These are phyloP conservation scores for Urechis unicinctus DNA, from an alignment of 2,888 invertebrate species.

Conservation along the genomic window DNA sequence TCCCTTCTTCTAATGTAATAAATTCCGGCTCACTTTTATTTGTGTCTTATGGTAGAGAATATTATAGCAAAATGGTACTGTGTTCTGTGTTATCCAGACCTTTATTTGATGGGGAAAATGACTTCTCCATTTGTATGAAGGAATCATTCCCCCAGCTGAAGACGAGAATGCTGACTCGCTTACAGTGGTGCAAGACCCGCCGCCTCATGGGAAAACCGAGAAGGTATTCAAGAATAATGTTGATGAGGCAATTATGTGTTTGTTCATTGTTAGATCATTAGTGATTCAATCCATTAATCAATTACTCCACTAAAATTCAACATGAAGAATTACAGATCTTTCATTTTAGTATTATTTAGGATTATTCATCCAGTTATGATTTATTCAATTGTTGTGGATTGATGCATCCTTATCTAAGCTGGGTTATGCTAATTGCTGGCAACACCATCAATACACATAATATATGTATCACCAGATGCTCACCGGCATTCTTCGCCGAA, in stretches of 20 bases:
- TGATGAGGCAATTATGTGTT: not conserved
- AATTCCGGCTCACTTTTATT: not conserved
- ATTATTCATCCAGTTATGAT: no score
- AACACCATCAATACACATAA: no score
- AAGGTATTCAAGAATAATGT: slow-evolving; percentile 57
- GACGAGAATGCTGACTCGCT: slow-evolving; percentile 73
- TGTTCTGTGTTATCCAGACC: slow-evolving; percentile 57
- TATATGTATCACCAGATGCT: slow-evolving; percentile 40
- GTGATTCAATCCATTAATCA: no score
- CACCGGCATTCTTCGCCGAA: slow-evolving; percentile 82
- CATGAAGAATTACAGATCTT: no score
- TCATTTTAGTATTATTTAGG: no score
- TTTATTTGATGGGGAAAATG: slow-evolving; percentile 90
- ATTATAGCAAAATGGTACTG: not conserved
- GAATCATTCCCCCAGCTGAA: slow-evolving; percentile 91
- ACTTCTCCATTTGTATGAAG: slow-evolving; percentile 85
- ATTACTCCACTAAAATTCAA: no score
- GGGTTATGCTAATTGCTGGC: no score
- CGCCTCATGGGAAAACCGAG: slow-evolving; percentile 96
- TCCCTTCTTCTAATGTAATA: not conserved
- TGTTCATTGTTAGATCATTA: not conserved
- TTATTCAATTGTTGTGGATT: no score
- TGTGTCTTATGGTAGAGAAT: not conserved
- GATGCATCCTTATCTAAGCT: no score
- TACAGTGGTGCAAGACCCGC: slow-evolving; percentile 92